Evolutionary conservation across 2,888 invertebrate species (phyloP), one percentile per base, ranked within the genome.

Genomic region (Cephus sareptanus): DNA sequence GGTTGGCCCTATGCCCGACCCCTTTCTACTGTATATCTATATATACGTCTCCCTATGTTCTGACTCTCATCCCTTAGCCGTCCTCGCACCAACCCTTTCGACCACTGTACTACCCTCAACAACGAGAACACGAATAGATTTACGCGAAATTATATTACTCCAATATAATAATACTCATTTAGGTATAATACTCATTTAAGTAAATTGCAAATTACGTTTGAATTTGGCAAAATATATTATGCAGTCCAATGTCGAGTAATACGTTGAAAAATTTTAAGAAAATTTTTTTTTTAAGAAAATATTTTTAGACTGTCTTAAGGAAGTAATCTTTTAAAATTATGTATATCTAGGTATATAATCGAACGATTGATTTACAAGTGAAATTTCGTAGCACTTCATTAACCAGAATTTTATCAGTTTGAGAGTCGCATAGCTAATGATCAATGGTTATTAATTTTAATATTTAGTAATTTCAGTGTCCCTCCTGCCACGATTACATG

Each of bases 401-500:
- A 90, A 87, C 87, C 87, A 83, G 86, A 87, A 90, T 90, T 90
- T 90, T 88, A 88, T 15, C 89, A 87, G 82, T 87, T 85, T 81
- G 80, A 86, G 85, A 86, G 85, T 85, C 86, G 90, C 89, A 90
- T 91, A 89, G 88, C 87, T 90, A 90, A 90, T 90, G 88, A 90
- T 88, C 87, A 87, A 88, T 89, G 89, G 90, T 90, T 90, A 90
- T 90, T 90, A 89, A 90, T 91, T 91, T 90, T 90, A 90, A 90
- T 90, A 90, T 91, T 89, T 89, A 89, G 89, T 90, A 90, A 90
- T 90, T 91, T 89, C 87, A 90, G 89, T 90, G 90, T 87, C 88
- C 84, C 31, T 15, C 79, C 83, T 85, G 56, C 2, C 56, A 23
- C 6, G 40, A 23, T 15, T 9, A 9, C 23, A 2, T 56, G 9